These are phyloP conservation scores for Andrena dorsata DNA, from an alignment of 2,888 invertebrate genomes.

Conservation along the genomic window DNA sequence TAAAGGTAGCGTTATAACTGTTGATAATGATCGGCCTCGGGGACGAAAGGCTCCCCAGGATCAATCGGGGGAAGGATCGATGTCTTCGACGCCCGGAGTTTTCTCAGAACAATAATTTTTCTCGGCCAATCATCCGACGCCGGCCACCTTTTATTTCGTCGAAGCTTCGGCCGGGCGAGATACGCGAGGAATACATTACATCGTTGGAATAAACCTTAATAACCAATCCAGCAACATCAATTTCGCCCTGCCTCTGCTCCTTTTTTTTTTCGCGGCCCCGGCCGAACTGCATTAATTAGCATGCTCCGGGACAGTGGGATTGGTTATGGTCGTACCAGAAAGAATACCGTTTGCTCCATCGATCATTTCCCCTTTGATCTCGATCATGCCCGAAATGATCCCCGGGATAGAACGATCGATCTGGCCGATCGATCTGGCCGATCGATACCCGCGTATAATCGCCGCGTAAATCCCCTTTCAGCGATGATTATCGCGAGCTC, in stretches of 20 bases:
- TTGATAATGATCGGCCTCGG: conserved; percentile 31
- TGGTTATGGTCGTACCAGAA: not conserved
- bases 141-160: not conserved
- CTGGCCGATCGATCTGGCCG: not conserved
- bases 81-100: not conserved
- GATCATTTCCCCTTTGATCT: conserved; percentile 26
- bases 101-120: conserved; percentile 21
- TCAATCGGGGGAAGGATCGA: conserved; percentile 2
- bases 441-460: conserved; percentile 1
- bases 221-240: conserved; percentile 38
- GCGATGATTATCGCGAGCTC: conserved; percentile 1
- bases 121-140: not conserved
- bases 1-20: conserved; percentile 35
- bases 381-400: conserved; percentile 8
- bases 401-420: not conserved
- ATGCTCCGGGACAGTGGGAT: conserved; percentile 39
- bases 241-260: conserved; percentile 20
- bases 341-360: conserved; percentile 10
- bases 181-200: conserved; percentile 18
- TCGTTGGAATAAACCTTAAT: conserved; percentile 58
- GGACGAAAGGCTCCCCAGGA: not conserved
- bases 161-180: not conserved
- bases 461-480: conserved; percentile 10
- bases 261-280: conserved; percentile 6
- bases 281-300: conserved; percentile 55